Evolutionary conservation across 2,797 vertebrate species (phyloP), one percentile per base, ranked within the genome.

Genomic region (Nothura maculosa): DNA sequence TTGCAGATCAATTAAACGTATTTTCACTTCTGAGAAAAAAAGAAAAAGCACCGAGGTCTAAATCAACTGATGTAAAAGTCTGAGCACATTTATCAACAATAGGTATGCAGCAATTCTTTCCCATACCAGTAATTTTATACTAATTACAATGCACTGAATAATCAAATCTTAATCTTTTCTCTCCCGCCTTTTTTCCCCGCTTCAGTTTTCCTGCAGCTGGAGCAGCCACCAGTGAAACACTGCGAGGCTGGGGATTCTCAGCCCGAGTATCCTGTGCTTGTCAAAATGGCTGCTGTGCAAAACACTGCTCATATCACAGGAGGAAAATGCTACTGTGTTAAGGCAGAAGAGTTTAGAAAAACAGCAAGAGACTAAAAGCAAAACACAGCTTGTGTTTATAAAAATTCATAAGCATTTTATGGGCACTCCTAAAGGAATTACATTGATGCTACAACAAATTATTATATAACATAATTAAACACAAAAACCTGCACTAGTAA

Each of bases 401-500:
- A 85, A 96, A 94, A 93, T 87, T 87, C 81, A 79, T 87, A 83
- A 67, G 79, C 67, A 42, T 73, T 94, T 92, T 55, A 36, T 91
- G 69, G 30, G 69, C 60, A 48, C 25, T 92, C 90, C 89, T 92
- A 63, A 90, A 93, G 92, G 92, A 92, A 94, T 76, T 0, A 0
- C 45, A 89, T 83, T 79, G 81, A 60, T 43, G 73, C 63, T 81
- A 81, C 73, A 93, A 96, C 69, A 83, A 90, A 93, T 92, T 83
- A 60, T 81, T 87, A 78, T 54, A 66, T 90, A 93, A 96, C 90
- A 93, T 89, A 96, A 96, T 94, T 96, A 96, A 95, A 95, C 38
- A 85, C 84, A 87, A 83, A 94, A 73, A 14, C 52, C 81, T 73
- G 87, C 66, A 93, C 69, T 42, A 81, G 89, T 47, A 78, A 94